These are phyloP conservation scores for Amorpha juglandis DNA, from an alignment of 2,888 invertebrate genomes.

Conservation along the genomic window DNA sequence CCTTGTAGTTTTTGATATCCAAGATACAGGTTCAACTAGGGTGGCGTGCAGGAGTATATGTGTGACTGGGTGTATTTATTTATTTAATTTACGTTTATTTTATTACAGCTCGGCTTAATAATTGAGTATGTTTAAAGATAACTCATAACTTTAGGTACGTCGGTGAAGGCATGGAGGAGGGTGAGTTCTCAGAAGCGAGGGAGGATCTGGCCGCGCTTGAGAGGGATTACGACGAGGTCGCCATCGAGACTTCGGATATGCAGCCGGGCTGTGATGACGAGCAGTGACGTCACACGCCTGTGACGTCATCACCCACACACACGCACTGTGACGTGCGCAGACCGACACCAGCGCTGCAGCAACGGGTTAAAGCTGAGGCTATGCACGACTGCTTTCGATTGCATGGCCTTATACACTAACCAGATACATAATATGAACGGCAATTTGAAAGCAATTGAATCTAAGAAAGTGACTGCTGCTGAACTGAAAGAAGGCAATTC, in stretches of 20 bases:
- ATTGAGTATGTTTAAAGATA: too few relatives aligned
- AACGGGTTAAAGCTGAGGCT: not conserved
- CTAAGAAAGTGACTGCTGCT: too few relatives aligned
- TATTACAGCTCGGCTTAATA: too few relatives aligned
- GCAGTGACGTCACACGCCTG: constrained; percentile 50
- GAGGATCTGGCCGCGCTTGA: constrained; percentile 90
- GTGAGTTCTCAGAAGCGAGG: constrained; percentile 92
- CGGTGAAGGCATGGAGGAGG: constrained; percentile 93
- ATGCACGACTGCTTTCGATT: not conserved
- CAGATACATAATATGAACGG: not conserved
- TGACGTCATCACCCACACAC: not conserved
- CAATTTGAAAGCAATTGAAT: too few relatives aligned
- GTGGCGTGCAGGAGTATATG: too few relatives aligned
- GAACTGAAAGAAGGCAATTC: not conserved
- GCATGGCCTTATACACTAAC: not conserved
- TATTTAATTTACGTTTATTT: too few relatives aligned
- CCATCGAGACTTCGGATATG: constrained; percentile 84
- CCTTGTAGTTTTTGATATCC: too few relatives aligned
- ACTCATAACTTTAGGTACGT: constrained; percentile 90
- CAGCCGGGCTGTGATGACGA: constrained; percentile 72
- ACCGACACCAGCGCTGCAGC: not conserved
- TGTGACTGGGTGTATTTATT: too few relatives aligned
- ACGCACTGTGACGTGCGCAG: not conserved
- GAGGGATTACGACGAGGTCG: constrained; percentile 90
- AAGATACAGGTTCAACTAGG: too few relatives aligned